Conservation (phyloP, 2,888 invertebrate species). For the Phasia obesa region DNA sequence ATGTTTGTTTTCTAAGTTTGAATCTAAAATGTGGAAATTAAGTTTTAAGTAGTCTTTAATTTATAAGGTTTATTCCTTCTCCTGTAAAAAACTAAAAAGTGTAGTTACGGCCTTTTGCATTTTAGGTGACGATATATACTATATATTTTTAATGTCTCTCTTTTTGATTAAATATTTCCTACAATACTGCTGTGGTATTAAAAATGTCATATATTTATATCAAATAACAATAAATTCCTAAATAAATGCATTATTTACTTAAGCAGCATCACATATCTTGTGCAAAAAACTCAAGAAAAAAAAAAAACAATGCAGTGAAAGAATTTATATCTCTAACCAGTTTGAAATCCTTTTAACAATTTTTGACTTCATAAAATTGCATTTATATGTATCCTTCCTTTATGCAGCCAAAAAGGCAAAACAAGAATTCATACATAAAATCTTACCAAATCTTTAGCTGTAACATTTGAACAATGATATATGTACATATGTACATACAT, state of each 20-base stretch:
- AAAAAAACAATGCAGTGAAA: conserved; percentile 46
- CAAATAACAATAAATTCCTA: conserved; percentile 43
- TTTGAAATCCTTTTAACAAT: conserved; percentile 55
- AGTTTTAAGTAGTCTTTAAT: too few relatives aligned
- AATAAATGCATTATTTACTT: conserved; percentile 54
- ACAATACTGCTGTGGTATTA: not conserved
- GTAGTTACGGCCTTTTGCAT: too few relatives aligned
- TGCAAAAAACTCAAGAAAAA: not conserved
- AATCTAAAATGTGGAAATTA: too few relatives aligned
- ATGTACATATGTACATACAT: conserved; percentile 38
- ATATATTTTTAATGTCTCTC: too few relatives aligned
- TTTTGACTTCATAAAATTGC: conserved; percentile 67
- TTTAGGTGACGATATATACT: too few relatives aligned
- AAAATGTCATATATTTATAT: conserved; percentile 46
- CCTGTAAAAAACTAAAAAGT: too few relatives aligned
- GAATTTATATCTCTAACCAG: conserved; percentile 54
- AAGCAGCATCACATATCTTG: conserved; percentile 10
- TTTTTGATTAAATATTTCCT: conserved; percentile 11
- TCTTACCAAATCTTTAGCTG: conserved; percentile 59
- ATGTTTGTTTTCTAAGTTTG: too few relatives aligned
- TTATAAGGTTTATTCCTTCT: too few relatives aligned
- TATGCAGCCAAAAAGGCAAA: conserved; percentile 41
- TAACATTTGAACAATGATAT: conserved; percentile 63
- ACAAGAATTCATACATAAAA: conserved; percentile 20
- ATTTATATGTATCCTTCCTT: conserved; percentile 61